These are phyloP conservation scores for Orycteropus afer DNA, from an alignment of 2,113 vertebrate species.

Conservation along the genomic window DNA sequence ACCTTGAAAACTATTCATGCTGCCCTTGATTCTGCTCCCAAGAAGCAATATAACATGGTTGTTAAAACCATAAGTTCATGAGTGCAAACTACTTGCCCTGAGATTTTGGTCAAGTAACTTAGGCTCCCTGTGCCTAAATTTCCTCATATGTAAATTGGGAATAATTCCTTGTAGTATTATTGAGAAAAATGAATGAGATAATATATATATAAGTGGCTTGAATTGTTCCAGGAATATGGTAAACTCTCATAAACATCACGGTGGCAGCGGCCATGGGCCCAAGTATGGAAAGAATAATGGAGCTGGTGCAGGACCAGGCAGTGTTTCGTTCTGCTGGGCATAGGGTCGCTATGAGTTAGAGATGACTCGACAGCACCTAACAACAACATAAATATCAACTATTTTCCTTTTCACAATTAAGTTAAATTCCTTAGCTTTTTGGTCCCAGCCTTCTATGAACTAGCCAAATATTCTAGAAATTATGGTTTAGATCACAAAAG, in stretches of 20 bases:
- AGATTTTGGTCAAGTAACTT: background rate
- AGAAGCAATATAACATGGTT: background rate
- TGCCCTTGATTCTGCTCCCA: background rate
- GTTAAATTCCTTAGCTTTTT: background rate
- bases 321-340: no score
- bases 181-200: background rate
- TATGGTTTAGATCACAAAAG: background rate
- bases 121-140: background rate
- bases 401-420: constrained; percentile 16
- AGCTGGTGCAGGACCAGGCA: no score
- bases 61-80: background rate
- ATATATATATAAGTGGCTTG: background rate
- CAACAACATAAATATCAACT: no score
- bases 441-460: background rate
- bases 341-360: no score
- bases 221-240: background rate
- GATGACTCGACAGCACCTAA: no score
- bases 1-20: background rate
- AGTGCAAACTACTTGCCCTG: background rate
- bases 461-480: background rate
- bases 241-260: background rate
- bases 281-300: no score
- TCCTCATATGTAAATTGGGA: background rate
- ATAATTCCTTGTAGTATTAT: constrained; percentile 11
- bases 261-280: no score